Percentiles rank a stretch among this genome's conserved stretches.
Conservation (phyloP, 1,140 invertebrate species). For the Batillaria attramentaria region DNA sequence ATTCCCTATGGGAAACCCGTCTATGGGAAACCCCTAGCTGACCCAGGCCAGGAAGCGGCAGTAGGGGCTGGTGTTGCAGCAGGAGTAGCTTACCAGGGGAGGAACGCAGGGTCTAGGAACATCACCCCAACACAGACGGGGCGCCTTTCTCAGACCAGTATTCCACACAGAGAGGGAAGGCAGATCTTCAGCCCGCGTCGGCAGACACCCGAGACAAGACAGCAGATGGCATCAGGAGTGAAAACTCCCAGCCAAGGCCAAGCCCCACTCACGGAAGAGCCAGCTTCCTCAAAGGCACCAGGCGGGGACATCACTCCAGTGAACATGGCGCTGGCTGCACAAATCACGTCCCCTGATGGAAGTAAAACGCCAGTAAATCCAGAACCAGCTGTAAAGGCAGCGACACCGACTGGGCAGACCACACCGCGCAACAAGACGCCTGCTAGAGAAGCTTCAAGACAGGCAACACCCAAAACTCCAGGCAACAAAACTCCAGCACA, state of each 20-base stretch:
- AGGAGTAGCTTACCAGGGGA: neutral
- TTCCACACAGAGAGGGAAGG: neutral
- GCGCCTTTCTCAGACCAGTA: slow-evolving; percentile 9
- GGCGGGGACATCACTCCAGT: too few species aligned
- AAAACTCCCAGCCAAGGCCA: slow-evolving; percentile 1
- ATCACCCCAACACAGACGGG: slow-evolving; percentile 12
- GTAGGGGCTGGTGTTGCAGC: too few species aligned
- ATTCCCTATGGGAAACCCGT: slow-evolving; percentile 21
- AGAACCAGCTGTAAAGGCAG: too few species aligned
- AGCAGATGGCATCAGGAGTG: neutral
- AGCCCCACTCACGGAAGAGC: slow-evolving; percentile 4
- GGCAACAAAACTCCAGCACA: too few species aligned
- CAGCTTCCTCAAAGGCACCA: slow-evolving; percentile 1
- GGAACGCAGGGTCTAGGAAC: neutral
- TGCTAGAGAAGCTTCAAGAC: too few species aligned
- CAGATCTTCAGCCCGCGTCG: slow-evolving; percentile 25
- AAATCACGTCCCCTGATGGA: too few species aligned
- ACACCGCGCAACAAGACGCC: too few species aligned
- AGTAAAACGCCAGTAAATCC: too few species aligned
- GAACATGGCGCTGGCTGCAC: too few species aligned
- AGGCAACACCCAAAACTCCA: too few species aligned
- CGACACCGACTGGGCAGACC: too few species aligned
- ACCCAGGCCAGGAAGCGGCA: neutral
- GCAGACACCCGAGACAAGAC: slow-evolving; percentile 17
- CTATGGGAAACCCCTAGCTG: neutral